Percentiles rank a stretch among this genome's conserved stretches.
Evolutionary conservation across 2,888 invertebrate species (phyloP).

Genomic region (Chironomus tentans): DNA sequence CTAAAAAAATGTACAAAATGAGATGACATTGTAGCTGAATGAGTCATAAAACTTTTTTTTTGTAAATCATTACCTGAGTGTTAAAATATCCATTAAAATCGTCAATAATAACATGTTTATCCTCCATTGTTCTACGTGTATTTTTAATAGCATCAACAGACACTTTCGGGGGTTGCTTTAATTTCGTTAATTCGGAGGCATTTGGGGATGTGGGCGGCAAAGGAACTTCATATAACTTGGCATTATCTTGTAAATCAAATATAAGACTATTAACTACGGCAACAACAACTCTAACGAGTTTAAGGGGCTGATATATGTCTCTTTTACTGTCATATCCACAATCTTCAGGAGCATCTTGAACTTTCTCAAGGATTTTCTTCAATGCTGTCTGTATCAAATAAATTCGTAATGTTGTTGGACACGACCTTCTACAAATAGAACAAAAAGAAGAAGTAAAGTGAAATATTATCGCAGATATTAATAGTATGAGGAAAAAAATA

Average conservation of each 20-base stretch:
- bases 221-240: slow-evolving; percentile 53
- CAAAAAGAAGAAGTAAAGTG: neutral
- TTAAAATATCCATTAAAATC: slow-evolving; percentile 75
- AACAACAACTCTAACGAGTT: slow-evolving; percentile 65
- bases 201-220: slow-evolving; percentile 46
- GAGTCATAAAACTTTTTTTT: neutral
- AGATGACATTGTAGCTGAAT: too few relatives aligned
- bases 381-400: slow-evolving; percentile 4
- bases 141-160: slow-evolving; percentile 71
- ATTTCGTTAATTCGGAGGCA: slow-evolving; percentile 42
- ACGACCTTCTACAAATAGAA: neutral
- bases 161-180: slow-evolving; percentile 42
- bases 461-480: neutral
- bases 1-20: slow-evolving; percentile 43
- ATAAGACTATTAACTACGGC: slow-evolving; percentile 63
- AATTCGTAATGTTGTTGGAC: slow-evolving; percentile 2
- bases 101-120: slow-evolving; percentile 73
- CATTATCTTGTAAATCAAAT: slow-evolving; percentile 53
- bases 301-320: slow-evolving; percentile 59
- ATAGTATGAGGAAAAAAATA: neutral
- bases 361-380: slow-evolving; percentile 7
- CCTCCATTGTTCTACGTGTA: slow-evolving; percentile 82
- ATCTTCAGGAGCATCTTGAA: neutral
- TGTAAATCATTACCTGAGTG: slow-evolving; percentile 50
- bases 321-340: slow-evolving; percentile 16